Percentiles rank a stretch among this genome's conserved stretches.
Conservation (phyloP, 2,113 vertebrate genomes). For the Physeter macrocephalus region DNA sequence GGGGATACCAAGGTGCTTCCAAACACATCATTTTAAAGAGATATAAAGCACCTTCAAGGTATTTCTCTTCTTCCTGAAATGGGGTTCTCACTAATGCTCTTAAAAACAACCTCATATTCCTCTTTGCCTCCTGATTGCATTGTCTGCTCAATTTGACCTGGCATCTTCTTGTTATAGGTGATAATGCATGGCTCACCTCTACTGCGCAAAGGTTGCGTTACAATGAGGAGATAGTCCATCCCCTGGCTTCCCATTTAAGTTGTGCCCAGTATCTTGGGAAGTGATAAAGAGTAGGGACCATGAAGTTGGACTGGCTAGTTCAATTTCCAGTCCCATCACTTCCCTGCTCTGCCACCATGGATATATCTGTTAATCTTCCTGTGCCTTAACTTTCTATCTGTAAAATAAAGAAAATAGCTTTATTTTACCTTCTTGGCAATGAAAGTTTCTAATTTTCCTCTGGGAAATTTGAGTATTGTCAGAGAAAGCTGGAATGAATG, state of each 20-base stretch:
- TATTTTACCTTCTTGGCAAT: not conserved
- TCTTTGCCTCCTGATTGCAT: not conserved
- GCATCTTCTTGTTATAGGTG: not conserved
- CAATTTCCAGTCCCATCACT: not conserved
- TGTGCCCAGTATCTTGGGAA: not conserved
- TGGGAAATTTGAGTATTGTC: not conserved
- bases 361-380: not conserved
- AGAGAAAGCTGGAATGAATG: not conserved
- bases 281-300: not conserved
- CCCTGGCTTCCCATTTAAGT: not conserved
- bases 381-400: not conserved
- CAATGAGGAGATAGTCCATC: not conserved
- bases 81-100: not conserved
- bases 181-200: not conserved
- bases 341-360: not conserved
- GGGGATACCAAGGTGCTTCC: not conserved
- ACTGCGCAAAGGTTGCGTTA: not conserved
- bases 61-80: not conserved
- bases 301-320: not conserved
- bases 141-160: not conserved
- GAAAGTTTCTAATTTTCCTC: constrained; percentile 1
- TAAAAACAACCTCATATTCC: not conserved
- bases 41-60: not conserved
- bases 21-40: not conserved
- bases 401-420: not conserved